Base-by-base conservation (phyloP, 2,888 invertebrate species). In the Homarus gammarus region DNA sequence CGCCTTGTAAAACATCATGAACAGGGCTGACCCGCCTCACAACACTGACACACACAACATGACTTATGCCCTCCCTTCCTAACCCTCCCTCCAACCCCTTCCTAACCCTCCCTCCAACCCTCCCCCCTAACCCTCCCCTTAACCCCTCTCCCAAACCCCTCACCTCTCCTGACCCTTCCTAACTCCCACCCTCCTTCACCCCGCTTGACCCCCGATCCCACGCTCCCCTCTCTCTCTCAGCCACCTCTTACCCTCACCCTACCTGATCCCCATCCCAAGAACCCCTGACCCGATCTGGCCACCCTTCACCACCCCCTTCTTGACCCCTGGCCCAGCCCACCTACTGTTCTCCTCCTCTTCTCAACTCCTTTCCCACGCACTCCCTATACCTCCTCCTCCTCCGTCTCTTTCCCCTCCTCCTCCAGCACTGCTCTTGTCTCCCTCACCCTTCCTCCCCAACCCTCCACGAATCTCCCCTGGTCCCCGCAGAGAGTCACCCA, bases 1-100 rank as follows among this genome's bases (percentile, higher is more conserved):
- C 70, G 44, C 44, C 83, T 27, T 72, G 49, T 82, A 49, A 72
- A 83, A 83, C 83, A 72, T 72, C 72, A 51, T 83, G 83, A 83
- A 72, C 72, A 36, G 68, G 18, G 22, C 33, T 82, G 70, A 82
- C 38, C 33, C 33, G 49, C 3, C 70, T 70, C 83, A 83, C 49
- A 83, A 83, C 83, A 83, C 64, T 27, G 70, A 12, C 70, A 10
- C 51, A 31, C 83, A 49, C 72, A 72, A 72, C 83, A 49, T 83
- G 83, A 72, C 70, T 72, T 72, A 0, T 44, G 44, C 82, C 51
- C 56, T 70, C 31, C 70, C 82, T 82, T 31, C 33, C 38, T 44
- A n/a, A 18, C 44, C 70, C 44, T 33, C 38, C 8, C 38, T 33
- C 15, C 75, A 10, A 10, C 44, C 75, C 44, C n/a, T 2, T 27